A percentile compares a stretch with the other conserved stretches of the same genome.
Conservation (phyloP, 2,888 invertebrate genomes). For the Campoplex capitator region DNA sequence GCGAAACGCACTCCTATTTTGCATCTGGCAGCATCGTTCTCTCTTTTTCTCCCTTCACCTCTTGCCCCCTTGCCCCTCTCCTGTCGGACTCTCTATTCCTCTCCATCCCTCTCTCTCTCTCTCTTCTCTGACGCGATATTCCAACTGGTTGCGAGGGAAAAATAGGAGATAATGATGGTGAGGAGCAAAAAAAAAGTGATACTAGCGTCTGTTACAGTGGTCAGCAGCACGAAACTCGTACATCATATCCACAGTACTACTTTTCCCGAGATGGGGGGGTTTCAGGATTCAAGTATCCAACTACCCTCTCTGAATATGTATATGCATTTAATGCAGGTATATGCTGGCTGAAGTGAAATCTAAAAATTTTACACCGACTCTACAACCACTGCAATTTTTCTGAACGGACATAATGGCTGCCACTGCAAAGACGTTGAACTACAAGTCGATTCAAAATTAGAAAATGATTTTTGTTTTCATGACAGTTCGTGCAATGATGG, state of each 20-base stretch:
- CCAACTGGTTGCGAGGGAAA: constrained; percentile 1
- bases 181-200: neutral
- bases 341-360: constrained; percentile 23
- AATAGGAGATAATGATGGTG: constrained; percentile 2
- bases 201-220: constrained; percentile 21
- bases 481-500: neutral
- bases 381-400: constrained; percentile 18
- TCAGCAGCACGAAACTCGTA: constrained; percentile 40
- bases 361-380: constrained; percentile 24
- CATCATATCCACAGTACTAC: constrained; percentile 1
- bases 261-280: neutral
- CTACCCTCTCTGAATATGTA: constrained; percentile 26
- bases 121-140: neutral
- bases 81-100: too few species aligned
- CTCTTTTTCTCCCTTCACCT: neutral
- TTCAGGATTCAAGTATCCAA: constrained; percentile 22
- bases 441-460: neutral
- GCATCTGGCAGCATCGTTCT: constrained; percentile 21
- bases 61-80: too few species aligned
- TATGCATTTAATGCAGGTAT: neutral
- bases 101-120: neutral
- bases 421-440: neutral
- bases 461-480: too few species aligned
- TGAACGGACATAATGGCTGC: constrained; percentile 33
- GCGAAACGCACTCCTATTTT: constrained; percentile 25